These are phyloP conservation scores for Chrysolina oricalcia DNA, from an alignment of 2,888 invertebrate species.

Conservation along the genomic window DNA sequence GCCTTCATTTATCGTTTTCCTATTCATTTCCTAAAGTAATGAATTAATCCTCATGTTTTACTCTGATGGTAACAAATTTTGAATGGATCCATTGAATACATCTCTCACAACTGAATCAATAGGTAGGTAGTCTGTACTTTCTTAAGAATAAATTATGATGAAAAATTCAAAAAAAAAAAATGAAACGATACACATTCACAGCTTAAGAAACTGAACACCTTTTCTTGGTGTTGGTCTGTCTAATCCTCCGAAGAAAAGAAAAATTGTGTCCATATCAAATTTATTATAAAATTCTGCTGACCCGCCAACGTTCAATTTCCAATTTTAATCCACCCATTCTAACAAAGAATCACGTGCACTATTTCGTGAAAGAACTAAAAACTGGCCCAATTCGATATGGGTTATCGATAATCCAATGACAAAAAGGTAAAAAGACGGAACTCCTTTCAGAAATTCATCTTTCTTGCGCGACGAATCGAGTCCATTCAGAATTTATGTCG, in stretches of 20 bases:
- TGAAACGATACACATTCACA: neutral
- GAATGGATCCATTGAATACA: too few relatives aligned
- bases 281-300: conserved; percentile 30
- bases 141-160: too few relatives aligned
- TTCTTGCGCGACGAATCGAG: conserved; percentile 50
- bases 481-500: conserved; percentile 39
- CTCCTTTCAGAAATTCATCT: conserved; percentile 41
- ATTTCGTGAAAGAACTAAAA: conserved; percentile 44
- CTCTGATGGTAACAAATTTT: too few relatives aligned
- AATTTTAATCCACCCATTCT: conserved; percentile 52
- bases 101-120: too few relatives aligned
- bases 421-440: conserved; percentile 43
- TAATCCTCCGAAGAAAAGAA: conserved; percentile 2
- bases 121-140: too few relatives aligned
- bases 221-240: neutral
- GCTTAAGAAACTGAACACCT: conserved; percentile 6
- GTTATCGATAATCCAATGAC: conserved; percentile 54
- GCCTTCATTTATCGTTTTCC: too few relatives aligned
- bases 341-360: conserved; percentile 53
- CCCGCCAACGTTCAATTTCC: conserved; percentile 33
- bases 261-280: conserved; percentile 21
- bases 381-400: conserved; percentile 53
- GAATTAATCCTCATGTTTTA: too few relatives aligned
- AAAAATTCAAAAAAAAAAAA: neutral
- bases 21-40: too few relatives aligned